Base-by-base conservation (phyloP, 2,797 vertebrate genomes). In the Girardinus metallicus region DNA sequence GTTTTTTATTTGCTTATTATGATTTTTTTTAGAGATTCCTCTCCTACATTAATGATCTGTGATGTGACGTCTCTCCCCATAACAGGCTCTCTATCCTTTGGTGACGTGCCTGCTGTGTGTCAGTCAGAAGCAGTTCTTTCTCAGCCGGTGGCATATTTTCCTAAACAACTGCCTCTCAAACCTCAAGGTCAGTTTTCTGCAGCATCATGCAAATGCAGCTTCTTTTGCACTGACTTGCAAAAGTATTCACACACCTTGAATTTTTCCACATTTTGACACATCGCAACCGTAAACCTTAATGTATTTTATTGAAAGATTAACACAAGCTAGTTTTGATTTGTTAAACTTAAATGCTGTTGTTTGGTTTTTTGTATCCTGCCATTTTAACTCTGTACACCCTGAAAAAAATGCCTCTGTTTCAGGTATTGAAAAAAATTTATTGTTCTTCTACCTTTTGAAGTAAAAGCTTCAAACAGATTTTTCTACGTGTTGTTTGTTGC, bases 131-230 rank as follows among this genome's bases (percentile, higher is more conserved):
- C 97, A 97, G 87, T 96, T 99, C 89, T 99, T 99, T 88, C 95
- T 99, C 86, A 98, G 97, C 94, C 97, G 98, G 91, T 99, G 99
- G 99, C 97, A 99, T 91, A 86, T 99, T 93, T 99, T 99, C 94
- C 98, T 99, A 93, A 99, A 98, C 96, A 99, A 99, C 95, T 99
- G 99, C 91, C 95, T 99, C 74, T 99, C 99, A 86, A 99, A 99
- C 94, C 98, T 99, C 80, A 99, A 99, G 97, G 99, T 99, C 85
- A 85, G 91, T n/a, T 77, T 68, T 47, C 74, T 49, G 1, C 49
- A 34, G 1, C 5, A 26, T 4, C n/a, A 36, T 85, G 10, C 26
- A 80, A 71, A 80, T 75, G 13, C 13, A 64, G 44, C 26, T 75
- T 46, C 31, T 5, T 44, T 21, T 10, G 9, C 43, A 70, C 10